Conservation (phyloP, 2,888 invertebrate genomes). For the Myopa tessellatipennis region DNA sequence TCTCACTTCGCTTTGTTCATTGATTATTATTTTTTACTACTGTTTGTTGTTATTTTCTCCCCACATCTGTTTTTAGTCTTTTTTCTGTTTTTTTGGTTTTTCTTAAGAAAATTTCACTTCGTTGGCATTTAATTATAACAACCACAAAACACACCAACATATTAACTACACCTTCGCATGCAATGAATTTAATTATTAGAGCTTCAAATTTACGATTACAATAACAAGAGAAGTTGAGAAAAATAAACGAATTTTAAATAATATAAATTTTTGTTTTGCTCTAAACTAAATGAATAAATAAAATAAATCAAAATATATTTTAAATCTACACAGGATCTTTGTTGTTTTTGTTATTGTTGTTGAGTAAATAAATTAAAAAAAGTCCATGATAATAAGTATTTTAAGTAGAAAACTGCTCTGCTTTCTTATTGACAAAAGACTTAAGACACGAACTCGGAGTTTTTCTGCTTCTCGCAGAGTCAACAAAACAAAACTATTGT, state of each 20-base stretch:
- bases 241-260: not conserved
- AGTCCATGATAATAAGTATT: not conserved
- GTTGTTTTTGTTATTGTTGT: not conserved
- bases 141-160: not conserved
- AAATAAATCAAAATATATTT: not conserved
- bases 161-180: not conserved
- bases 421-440: constrained; percentile 7
- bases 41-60: too few species aligned
- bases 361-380: not conserved
- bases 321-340: not conserved
- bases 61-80: too few species aligned
- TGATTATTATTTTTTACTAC: too few species aligned
- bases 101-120: not conserved
- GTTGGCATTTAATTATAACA: not conserved
- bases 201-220: not conserved
- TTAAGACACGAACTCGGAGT: constrained; percentile 10
- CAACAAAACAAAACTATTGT: too few species aligned
- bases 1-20: too few species aligned
- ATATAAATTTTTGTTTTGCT: not conserved
- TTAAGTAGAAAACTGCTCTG: not conserved
- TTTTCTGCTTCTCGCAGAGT: not conserved
- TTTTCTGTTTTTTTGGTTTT: too few species aligned
- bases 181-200: not conserved
- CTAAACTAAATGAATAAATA: not conserved
- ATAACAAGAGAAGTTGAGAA: not conserved